Evolutionary conservation across 2,888 invertebrate species (phyloP), one percentile per base, ranked within the genome.

Genomic region (Epsilonema sp.): DNA sequence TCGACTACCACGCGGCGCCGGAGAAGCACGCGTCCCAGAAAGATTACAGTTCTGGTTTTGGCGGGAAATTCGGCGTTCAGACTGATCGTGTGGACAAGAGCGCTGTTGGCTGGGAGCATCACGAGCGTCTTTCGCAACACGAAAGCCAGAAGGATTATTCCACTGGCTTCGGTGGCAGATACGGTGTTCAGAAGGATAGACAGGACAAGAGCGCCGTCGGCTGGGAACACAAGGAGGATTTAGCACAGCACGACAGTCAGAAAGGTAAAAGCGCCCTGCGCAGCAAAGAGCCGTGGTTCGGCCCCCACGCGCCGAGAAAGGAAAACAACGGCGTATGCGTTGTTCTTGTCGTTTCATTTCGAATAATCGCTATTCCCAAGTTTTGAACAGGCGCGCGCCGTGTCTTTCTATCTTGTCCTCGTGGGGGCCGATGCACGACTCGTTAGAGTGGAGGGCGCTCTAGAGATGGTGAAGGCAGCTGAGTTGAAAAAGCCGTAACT

Each of bases 31-130:
- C 75, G 2, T 81, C 80, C 0, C 82, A 81, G 58, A 79, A 76
- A 55, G 63, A 62, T 52, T 58, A 59, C 44, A 49, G 51, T 13
- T 47, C 52, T 41, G 63, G 62, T 3, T 67, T 66, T 53, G 66
- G 66, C 5, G 66, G 66, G n/a, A 65, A 65, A 49, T 67, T 56
- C 54, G 66, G 66, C n/a, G 59, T 66, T 3, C 63, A 66, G 47
- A 39, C 57, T 42, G 71, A 70, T 52, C 58, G 66, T 26, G 77
- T 78, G 57, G 85, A 85, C 40, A n/a, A 65, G 61, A 59, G 58
- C 1, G 87, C 87, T n/a, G n/a, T n/a, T n/a, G 86, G 85, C 39
- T 85, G 82, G 79, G 84, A 85, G 65, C 80, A 86, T 63, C 70
- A 77, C 36, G 83, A 82, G 61, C 76, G 79, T 57, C 69, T 78